phyloP scores from a whole-genome alignment of 2,797 vertebrate species.

The Tragopan temminckii region DNA sequence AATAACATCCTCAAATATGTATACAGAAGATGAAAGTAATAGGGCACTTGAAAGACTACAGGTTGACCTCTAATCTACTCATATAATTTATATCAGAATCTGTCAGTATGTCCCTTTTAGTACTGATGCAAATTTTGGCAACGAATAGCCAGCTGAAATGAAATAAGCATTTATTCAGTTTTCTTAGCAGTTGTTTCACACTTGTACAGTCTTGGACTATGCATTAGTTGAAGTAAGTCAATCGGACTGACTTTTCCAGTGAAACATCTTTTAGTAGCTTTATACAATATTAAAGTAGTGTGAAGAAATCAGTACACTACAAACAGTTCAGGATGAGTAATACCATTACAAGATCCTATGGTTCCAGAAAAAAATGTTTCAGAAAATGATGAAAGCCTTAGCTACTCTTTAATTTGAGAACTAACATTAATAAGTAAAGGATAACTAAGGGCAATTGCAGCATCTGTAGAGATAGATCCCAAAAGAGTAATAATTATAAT shows the following conservation, averaged over 20 bases:
- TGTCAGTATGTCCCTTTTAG: not conserved
- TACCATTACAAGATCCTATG: not conserved
- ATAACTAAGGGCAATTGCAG: not conserved
- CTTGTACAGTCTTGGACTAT: not conserved
- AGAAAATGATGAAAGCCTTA: not conserved
- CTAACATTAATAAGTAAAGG: not conserved
- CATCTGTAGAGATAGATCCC: not conserved
- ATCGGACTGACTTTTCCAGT: not conserved
- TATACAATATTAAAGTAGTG: not conserved
- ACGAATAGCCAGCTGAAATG: not conserved
- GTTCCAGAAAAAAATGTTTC: not conserved
- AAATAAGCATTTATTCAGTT: not conserved
- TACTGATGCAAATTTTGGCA: not conserved
- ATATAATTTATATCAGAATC: not conserved
- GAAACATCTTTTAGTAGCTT: not conserved
- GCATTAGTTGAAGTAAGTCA: not conserved
- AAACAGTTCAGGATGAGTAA: not conserved
- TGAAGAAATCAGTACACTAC: not conserved
- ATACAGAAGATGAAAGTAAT: slow-evolving; percentile 1
- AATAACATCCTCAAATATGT: slow-evolving; percentile 9
- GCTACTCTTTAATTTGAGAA: not conserved
- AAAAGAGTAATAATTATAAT: not conserved
- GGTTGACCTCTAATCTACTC: not conserved
- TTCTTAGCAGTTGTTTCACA: not conserved
- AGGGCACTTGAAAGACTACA: not conserved